Evolutionary conservation across 2,888 invertebrate species (phyloP).

Genomic region (Ceriagrion tenellum): DNA sequence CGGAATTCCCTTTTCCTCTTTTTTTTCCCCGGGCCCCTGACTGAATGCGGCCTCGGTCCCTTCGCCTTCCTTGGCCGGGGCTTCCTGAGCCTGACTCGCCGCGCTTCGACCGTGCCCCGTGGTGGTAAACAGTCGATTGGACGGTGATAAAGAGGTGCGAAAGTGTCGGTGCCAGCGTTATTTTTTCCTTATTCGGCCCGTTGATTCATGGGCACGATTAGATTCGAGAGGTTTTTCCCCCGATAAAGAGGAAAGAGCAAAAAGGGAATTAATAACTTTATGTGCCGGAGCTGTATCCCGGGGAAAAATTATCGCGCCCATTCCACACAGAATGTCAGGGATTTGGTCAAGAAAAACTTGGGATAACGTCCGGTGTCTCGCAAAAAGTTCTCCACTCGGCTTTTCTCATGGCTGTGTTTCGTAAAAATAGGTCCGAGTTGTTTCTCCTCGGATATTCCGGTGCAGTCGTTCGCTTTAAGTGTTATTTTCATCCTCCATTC

Average conservation of each 20-base stretch:
- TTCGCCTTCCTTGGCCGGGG: neutral
- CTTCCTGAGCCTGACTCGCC: neutral
- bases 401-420: neutral
- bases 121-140: conserved; percentile 26
- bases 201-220: conserved; percentile 24
- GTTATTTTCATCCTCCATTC: neutral
- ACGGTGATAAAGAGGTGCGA: conserved; percentile 39
- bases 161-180: conserved; percentile 25
- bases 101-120: neutral
- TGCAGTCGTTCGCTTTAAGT: neutral
- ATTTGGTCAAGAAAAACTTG: neutral
- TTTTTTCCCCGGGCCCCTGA: neutral
- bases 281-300: conserved; percentile 14
- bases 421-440: neutral
- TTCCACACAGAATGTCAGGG: neutral
- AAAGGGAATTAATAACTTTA: conserved; percentile 39
- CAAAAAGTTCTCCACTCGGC: neutral
- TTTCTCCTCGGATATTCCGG: neutral
- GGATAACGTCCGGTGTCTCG: neutral
- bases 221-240: neutral
- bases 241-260: conserved; percentile 29
- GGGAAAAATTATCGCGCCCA: conserved; percentile 1
- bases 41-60: neutral
- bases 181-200: neutral
- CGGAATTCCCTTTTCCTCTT: neutral